Conservation (phyloP, 2,113 vertebrate species). For the Melanotaenia duboulayi region DNA sequence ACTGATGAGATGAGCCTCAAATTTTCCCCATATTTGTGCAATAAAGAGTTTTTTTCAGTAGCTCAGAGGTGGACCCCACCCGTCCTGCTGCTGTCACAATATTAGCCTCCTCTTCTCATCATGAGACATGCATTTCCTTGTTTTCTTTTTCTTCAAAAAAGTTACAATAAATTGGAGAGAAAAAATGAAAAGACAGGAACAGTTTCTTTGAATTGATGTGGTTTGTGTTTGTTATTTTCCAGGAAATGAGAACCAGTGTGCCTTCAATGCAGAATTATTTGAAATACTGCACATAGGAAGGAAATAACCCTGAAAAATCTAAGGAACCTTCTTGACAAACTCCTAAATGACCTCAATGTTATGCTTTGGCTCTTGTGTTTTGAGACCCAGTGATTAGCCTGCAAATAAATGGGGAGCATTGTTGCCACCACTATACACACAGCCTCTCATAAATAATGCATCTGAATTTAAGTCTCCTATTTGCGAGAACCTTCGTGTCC, state of each 20-base stretch:
- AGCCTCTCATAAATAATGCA: constrained; percentile 81
- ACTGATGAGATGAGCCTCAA: neutral
- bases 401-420: constrained; percentile 77
- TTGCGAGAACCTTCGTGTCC: constrained; percentile 69
- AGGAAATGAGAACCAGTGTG: constrained; percentile 43
- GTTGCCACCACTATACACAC: constrained; percentile 62
- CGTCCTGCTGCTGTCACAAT: constrained; percentile 70
- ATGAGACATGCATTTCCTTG: constrained; percentile 68
- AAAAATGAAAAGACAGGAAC: constrained; percentile 8
- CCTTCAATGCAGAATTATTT: constrained; percentile 52
- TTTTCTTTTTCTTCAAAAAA: constrained; percentile 72
- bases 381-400: constrained; percentile 76
- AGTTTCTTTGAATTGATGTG: constrained; percentile 35
- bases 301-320: constrained; percentile 44
- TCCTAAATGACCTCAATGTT: constrained; percentile 61
- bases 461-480: constrained; percentile 65
- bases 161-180: constrained; percentile 29
- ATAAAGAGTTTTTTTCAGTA: constrained; percentile 81
- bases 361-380: constrained; percentile 62
- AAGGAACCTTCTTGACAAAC: constrained; percentile 37
- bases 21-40: neutral
- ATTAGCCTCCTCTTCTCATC: constrained; percentile 53
- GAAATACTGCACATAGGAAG: constrained; percentile 44
- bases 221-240: constrained; percentile 44
- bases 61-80: constrained; percentile 70